Percentiles rank a stretch among this genome's conserved stretches.
Conservation (phyloP, 2,113 vertebrate species). For the Charina bottae region DNA sequence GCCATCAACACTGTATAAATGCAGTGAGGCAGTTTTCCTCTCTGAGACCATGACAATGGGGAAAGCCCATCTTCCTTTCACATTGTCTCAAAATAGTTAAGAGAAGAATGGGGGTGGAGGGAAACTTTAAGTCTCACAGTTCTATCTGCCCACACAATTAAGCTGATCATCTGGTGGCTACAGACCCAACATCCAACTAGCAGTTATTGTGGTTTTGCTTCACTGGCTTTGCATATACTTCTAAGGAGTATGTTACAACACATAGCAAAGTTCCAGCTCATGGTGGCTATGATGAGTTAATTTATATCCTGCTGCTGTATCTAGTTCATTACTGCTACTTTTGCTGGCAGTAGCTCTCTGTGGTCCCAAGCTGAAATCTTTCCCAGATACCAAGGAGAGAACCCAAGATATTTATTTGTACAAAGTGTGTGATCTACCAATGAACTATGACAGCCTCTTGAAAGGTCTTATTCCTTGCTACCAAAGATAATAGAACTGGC, state of each 20-base stretch:
- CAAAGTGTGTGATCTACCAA: not conserved
- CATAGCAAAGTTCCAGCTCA: not conserved
- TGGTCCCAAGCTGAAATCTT: not conserved
- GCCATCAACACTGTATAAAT: constrained; percentile 44
- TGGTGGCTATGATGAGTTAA: not conserved
- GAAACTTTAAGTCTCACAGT: constrained; percentile 9
- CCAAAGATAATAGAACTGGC: not conserved
- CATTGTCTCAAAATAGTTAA: constrained; percentile 38
- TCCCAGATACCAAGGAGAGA: not conserved
- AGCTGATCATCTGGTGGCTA: constrained; percentile 25
- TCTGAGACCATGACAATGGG: constrained; percentile 1
- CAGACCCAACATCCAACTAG: not conserved
- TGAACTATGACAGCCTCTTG: not conserved
- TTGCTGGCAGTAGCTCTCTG: not conserved
- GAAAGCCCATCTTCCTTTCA: constrained; percentile 20
- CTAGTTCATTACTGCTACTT: not conserved
- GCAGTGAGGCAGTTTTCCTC: constrained; percentile 37
- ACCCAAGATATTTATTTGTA: not conserved
- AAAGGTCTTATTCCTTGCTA: not conserved
- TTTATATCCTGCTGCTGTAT: not conserved
- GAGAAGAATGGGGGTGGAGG: constrained; percentile 5
- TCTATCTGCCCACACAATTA: constrained; percentile 43
- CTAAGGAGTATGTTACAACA: not conserved
- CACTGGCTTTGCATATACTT: not conserved
- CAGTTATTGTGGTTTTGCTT: not conserved